Conservation (phyloP, 1,140 invertebrate species). For the Leptinotarsa texana region DNA sequence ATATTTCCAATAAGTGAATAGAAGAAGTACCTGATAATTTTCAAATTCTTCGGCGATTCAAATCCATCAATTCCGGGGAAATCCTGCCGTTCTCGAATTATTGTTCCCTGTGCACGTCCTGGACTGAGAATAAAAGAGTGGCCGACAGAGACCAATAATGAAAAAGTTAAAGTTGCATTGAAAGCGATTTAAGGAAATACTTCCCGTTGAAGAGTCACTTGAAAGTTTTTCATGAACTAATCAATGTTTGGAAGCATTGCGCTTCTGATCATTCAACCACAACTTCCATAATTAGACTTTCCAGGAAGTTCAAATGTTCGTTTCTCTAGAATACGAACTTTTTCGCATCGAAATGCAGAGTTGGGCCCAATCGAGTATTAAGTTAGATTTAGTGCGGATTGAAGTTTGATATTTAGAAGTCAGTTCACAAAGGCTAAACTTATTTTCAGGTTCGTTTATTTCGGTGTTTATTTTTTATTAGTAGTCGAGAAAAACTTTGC, state of each 20-base stretch:
- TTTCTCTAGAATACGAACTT: slow-evolving; percentile 28
- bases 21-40: too few relatives aligned
- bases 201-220: slow-evolving; percentile 42
- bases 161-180: slow-evolving; percentile 46
- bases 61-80: too few relatives aligned
- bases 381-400: background rate
- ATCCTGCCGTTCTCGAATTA: background rate
- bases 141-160: slow-evolving; percentile 20
- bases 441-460: too few relatives aligned
- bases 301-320: slow-evolving; percentile 30
- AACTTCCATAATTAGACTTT: slow-evolving; percentile 46
- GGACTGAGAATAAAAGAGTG: background rate
- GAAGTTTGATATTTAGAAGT: background rate
- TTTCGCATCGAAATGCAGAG: slow-evolving; percentile 15
- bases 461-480: too few relatives aligned
- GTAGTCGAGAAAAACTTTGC: too few relatives aligned
- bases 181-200: slow-evolving; percentile 45
- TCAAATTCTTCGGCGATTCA: too few relatives aligned
- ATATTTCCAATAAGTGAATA: too few relatives aligned
- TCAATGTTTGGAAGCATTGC: slow-evolving; percentile 42
- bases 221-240: slow-evolving; percentile 46
- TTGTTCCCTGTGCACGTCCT: background rate
- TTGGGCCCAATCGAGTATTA: background rate
- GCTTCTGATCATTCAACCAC: slow-evolving; percentile 34
- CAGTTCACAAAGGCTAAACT: too few relatives aligned